Conservation (phyloP, 1,140 invertebrate species). For the Uloborus diversus region DNA sequence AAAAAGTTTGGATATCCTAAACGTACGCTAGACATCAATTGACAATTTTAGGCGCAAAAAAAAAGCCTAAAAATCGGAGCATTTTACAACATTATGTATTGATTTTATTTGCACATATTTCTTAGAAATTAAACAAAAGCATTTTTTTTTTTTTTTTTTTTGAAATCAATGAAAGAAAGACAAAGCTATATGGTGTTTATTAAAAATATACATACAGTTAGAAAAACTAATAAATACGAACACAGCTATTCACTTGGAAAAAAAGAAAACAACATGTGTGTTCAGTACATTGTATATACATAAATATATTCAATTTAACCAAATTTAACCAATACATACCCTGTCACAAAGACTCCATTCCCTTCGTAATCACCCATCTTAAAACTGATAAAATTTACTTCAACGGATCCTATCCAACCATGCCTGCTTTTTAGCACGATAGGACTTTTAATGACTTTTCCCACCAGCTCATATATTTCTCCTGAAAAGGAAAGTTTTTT, state of each 20-base stretch:
- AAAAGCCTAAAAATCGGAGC: no score
- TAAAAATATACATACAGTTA: neutral
- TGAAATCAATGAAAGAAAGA: neutral
- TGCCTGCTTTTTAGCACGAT: neutral
- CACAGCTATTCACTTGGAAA: neutral
- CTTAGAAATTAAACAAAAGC: no score
- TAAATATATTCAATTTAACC: neutral
- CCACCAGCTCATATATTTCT: neutral
- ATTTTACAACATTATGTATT: no score
- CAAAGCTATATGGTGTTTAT: neutral
- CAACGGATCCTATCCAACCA: constrained; percentile 12
- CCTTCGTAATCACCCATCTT: neutral
- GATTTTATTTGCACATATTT: no score
- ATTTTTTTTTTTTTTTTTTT: no score
- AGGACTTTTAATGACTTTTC: neutral
- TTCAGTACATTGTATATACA: neutral
- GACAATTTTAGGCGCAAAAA: no score
- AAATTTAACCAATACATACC: neutral
- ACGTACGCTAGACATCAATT: no score
- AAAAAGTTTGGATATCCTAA: no score
- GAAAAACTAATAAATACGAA: neutral
- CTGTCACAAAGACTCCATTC: neutral
- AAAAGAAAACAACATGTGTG: neutral
- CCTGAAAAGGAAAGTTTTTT: neutral
- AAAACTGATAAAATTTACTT: constrained; percentile 9